phyloP scores from a whole-genome alignment of 2,797 vertebrate genomes.

The Scarus forsteni region DNA sequence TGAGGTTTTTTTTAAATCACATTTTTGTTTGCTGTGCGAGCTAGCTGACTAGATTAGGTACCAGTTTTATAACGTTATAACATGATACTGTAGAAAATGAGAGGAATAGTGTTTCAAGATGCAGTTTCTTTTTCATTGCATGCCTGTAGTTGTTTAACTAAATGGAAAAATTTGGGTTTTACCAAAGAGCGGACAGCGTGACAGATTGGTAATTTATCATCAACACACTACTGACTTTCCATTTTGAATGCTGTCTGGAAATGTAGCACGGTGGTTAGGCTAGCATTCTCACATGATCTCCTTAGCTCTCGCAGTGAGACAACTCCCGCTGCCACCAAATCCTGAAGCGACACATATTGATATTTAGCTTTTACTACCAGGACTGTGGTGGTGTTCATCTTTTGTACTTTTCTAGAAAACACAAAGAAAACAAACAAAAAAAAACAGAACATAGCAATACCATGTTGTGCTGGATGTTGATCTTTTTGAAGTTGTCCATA shows the following conservation, averaged over 20 bases:
- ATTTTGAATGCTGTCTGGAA: slow-evolving; percentile 66
- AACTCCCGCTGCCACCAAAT: slow-evolving; percentile 65
- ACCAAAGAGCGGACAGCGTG: slow-evolving; percentile 77
- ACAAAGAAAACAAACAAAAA: slow-evolving; percentile 24
- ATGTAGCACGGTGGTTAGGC: slow-evolving; percentile 67
- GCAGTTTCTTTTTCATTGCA: slow-evolving; percentile 47
- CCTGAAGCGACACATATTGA: slow-evolving; percentile 57
- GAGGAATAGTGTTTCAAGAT: slow-evolving; percentile 54
- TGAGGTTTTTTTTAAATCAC: slow-evolving; percentile 53
- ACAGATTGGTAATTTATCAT: slow-evolving; percentile 47
- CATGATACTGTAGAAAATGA: slow-evolving; percentile 60
- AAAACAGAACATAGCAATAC: slow-evolving; percentile 77
- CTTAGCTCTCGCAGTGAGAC: slow-evolving; percentile 56
- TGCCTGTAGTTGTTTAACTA: slow-evolving; percentile 50
- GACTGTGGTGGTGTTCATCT: slow-evolving; percentile 66
- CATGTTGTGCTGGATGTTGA: slow-evolving; percentile 65
- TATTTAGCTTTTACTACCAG: slow-evolving; percentile 63
- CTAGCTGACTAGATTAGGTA: slow-evolving; percentile 68
- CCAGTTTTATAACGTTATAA: slow-evolving; percentile 42
- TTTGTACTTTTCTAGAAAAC: slow-evolving; percentile 75
- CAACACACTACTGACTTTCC: slow-evolving; percentile 75
- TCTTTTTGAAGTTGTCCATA: slow-evolving; percentile 50
- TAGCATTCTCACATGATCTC: slow-evolving; percentile 43
- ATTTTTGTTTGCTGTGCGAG: slow-evolving; percentile 52
- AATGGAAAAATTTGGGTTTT: slow-evolving; percentile 67